Base-by-base conservation (phyloP, 2,113 vertebrate genomes). In the Setophaga coronata region DNA sequence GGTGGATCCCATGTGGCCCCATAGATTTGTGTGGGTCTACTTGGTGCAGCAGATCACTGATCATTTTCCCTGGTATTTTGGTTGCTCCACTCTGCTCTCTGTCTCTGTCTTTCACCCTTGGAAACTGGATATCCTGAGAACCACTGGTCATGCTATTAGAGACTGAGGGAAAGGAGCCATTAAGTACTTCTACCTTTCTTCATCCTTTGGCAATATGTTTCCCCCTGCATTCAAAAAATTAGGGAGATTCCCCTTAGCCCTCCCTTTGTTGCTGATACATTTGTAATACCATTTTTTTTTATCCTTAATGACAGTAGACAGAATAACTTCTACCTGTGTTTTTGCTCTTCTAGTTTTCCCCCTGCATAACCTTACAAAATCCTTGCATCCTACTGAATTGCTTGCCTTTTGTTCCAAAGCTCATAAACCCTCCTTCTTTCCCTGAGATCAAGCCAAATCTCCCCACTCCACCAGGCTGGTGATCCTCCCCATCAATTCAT, bases 381-480 rank as follows among this genome's bases (percentile, higher is more conserved):
- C 38, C 16, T 40, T 31, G 16, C 40, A 47, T 47, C 4, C 19
- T 17, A 38, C 10, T 40, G 38, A 53, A 31, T 33, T 76, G 1
- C 29, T 58, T 74, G 8, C 7, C 5, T 67, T n/a, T 45, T 74
- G 24, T 47, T 53, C n/a, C 29, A 34, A 74, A 67, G 11, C 19
- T 40, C 38, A 40, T 47, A 10, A 47, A 40, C 7, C n/a, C 25
- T 34, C 10, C 21, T 73, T 50, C 19, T 72, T 53, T 12, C 6
- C 28, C 33, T 47, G 45, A 40, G 28, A 38, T 60, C 3, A 53
- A 82, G 24, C 3, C 38, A 82, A 53, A 54, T 8, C 11, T 45
- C 14, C n/a, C n/a, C 60, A 12, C 14, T 60, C 45, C 48, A 13
- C 14, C 25, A 57, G 20, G 20, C 29, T 0, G 0, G 10, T 40